These are phyloP conservation scores for Cylindroiulus punctatus DNA, from an alignment of 2,888 invertebrate genomes.

Conservation along the genomic window DNA sequence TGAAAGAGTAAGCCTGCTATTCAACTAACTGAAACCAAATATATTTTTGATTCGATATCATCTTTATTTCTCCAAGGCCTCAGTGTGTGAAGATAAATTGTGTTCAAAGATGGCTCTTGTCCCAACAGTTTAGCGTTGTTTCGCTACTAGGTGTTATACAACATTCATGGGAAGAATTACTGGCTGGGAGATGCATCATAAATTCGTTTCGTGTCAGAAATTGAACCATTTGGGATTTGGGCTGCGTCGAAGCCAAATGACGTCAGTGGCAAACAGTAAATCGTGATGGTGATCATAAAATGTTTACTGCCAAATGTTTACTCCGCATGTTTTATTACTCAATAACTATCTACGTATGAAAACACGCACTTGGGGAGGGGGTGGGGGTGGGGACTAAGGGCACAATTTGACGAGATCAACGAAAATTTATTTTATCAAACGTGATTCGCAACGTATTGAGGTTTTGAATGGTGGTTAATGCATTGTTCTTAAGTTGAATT, in stretches of 20 bases:
- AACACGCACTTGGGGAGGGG: not conserved
- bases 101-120: not conserved
- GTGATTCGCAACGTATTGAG: not conserved
- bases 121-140: not conserved
- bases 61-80: not conserved
- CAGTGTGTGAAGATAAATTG: not conserved
- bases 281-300: conserved; percentile 3
- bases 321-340: not conserved
- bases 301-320: conserved; percentile 31
- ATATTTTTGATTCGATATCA: too few relatives aligned
- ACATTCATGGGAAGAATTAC: not conserved
- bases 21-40: too few relatives aligned
- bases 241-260: not conserved
- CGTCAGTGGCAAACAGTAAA: conserved; percentile 17
- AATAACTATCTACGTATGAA: not conserved
- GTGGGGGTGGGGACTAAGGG: not conserved
- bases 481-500: too few relatives aligned
- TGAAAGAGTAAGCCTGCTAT: too few relatives aligned
- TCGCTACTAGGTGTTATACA: not conserved
- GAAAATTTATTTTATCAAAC: not conserved
- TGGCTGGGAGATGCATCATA: conserved; percentile 12
- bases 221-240: conserved; percentile 30
- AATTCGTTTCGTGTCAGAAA: conserved; percentile 42
- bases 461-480: too few relatives aligned
- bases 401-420: not conserved